A percentile compares a stretch with the other conserved stretches of the same genome.
phyloP scores from a whole-genome alignment of 2,113 vertebrate species.

The Ellobius talpinus region DNA sequence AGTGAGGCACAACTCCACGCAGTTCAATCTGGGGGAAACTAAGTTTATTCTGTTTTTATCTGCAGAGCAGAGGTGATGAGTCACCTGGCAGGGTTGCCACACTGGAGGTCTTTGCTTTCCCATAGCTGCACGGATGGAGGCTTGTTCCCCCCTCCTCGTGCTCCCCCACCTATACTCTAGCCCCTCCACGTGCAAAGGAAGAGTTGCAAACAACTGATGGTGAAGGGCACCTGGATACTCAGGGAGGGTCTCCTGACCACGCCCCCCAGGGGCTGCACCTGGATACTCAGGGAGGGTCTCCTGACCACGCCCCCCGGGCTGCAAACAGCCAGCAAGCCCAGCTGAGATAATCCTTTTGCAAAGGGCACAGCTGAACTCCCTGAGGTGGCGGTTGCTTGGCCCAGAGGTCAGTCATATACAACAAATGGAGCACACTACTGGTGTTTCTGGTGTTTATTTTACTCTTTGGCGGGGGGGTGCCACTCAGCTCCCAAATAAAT shows the following conservation, averaged over 20 bases:
- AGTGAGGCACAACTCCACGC: neutral
- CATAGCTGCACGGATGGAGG: neutral
- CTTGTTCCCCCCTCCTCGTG: fast-evolving
- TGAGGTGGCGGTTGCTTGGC: neutral
- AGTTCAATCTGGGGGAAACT: neutral
- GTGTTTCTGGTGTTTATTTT: neutral
- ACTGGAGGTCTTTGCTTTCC: neutral
- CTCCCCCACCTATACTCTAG: neutral
- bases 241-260: neutral
- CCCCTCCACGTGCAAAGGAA: neutral
- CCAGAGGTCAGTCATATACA: neutral
- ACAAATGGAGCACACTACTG: neutral
- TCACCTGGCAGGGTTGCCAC: neutral
- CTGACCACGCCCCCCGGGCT: neutral
- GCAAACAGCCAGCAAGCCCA: neutral
- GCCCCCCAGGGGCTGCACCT: neutral
- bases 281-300: neutral
- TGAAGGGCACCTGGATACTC: neutral
- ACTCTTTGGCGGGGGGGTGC: too few relatives aligned
- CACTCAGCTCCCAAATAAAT: too few relatives aligned
- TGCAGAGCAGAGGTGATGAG: neutral
- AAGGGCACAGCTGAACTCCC: neutral
- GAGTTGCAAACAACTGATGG: neutral
- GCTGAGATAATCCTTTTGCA: neutral
- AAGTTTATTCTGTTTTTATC: neutral